These are phyloP conservation scores for Oreohelix idahoensis DNA, from an alignment of 1,140 invertebrate species.

Conservation along the genomic window DNA sequence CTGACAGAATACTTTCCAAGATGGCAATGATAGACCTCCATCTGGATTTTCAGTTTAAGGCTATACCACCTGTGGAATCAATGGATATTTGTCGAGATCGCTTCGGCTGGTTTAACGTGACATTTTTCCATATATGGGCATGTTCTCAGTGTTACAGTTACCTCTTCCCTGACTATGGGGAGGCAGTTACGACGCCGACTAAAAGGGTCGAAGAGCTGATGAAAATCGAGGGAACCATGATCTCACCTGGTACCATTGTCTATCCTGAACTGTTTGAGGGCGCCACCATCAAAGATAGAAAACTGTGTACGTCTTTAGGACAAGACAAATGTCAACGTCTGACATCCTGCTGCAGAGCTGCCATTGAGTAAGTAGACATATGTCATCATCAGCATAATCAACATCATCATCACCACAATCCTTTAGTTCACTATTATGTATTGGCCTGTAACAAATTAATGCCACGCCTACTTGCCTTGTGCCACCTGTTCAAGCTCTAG, in stretches of 20 bases:
- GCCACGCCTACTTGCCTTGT: too few relatives aligned
- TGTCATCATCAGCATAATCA: too few relatives aligned
- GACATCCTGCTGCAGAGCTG: constrained; percentile 49
- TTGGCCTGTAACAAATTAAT: too few relatives aligned
- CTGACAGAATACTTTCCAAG: too few relatives aligned
- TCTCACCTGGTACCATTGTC: constrained; percentile 25
- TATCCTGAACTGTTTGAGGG: constrained; percentile 28
- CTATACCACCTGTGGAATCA: not conserved
- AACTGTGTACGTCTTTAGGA: constrained; percentile 43
- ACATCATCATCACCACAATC: too few relatives aligned
- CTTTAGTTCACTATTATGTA: too few relatives aligned
- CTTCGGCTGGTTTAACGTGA: constrained; percentile 36
- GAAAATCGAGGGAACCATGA: constrained; percentile 15
- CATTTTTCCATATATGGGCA: constrained; percentile 42
- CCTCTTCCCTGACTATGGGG: constrained; percentile 32
- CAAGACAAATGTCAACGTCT: constrained; percentile 45
- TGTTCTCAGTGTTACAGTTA: constrained; percentile 51
- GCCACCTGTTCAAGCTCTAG: too few relatives aligned
- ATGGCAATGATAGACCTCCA: not conserved
- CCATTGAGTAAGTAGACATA: constrained; percentile 44
- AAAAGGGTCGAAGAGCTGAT: not conserved
- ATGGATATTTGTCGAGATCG: constrained; percentile 41
- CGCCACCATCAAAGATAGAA: constrained; percentile 45
- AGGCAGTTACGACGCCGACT: not conserved
- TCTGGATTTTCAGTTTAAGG: not conserved